A percentile compares a stretch with the other conserved stretches of the same genome.
phyloP scores from a whole-genome alignment of 1,140 invertebrate species.

The Zaprionus davidi region DNA sequence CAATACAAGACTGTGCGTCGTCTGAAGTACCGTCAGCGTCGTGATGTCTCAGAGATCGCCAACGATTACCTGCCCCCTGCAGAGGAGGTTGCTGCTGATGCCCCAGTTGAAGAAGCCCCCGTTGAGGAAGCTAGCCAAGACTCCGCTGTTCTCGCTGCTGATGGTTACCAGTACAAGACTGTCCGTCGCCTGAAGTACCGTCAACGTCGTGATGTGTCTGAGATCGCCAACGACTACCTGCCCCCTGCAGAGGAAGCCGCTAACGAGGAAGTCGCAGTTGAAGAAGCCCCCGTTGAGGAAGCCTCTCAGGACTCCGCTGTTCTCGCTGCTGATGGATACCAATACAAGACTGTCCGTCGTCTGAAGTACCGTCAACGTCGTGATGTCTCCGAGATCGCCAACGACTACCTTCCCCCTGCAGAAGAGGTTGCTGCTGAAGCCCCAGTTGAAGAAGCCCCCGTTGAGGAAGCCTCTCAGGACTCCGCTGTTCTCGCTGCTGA shows the following conservation, averaged over 20 bases:
- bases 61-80: slow-evolving; percentile 63
- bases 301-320: slow-evolving; percentile 34
- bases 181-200: slow-evolving; percentile 49
- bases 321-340: slow-evolving; percentile 47
- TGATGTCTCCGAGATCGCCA: slow-evolving; percentile 47
- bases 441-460: slow-evolving; percentile 25
- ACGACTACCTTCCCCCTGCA: slow-evolving; percentile 49
- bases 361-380: slow-evolving; percentile 48
- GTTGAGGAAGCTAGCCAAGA: slow-evolving; percentile 29
- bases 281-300: slow-evolving; percentile 20
- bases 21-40: slow-evolving; percentile 53
- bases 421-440: slow-evolving; percentile 38
- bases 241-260: slow-evolving; percentile 38
- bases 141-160: slow-evolving; percentile 35
- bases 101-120: slow-evolving; percentile 7
- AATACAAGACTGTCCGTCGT: slow-evolving; percentile 54
- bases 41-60: slow-evolving; percentile 58
- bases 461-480: slow-evolving; percentile 20
- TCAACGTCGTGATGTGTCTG: slow-evolving; percentile 57
- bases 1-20: slow-evolving; percentile 57
- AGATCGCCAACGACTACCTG: slow-evolving; percentile 55
- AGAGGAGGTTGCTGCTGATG: slow-evolving; percentile 35
- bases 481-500: slow-evolving; percentile 37
- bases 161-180: slow-evolving; percentile 57
- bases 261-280: slow-evolving; percentile 8